Percentiles rank a stretch among this genome's conserved stretches.
These are phyloP conservation scores for Ctenopoma multispine DNA, from an alignment of 2,797 vertebrate species.

Conservation along the genomic window DNA sequence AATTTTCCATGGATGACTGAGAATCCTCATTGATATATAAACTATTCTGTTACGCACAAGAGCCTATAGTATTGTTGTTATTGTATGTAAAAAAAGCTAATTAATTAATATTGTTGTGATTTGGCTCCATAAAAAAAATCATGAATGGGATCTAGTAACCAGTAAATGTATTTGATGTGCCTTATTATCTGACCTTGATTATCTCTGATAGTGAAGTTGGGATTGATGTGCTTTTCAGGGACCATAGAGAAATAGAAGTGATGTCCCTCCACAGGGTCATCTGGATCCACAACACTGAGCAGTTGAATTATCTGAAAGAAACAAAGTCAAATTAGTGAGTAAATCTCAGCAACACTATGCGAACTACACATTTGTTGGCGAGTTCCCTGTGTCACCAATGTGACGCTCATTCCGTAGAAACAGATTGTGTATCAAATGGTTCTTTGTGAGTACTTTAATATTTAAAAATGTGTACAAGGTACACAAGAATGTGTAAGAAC, in stretches of 20 bases:
- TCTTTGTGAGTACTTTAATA: not conserved
- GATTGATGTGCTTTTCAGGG: slow-evolving; percentile 84
- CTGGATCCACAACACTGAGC: slow-evolving; percentile 90
- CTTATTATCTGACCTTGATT: slow-evolving; percentile 86
- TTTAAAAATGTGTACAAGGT: slow-evolving; percentile 5
- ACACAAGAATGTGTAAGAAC: not conserved
- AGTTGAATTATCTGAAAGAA: slow-evolving; percentile 88
- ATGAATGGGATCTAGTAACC: too few relatives aligned
- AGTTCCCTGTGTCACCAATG: too few relatives aligned
- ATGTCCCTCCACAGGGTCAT: slow-evolving; percentile 87
- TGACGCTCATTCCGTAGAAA: too few relatives aligned
- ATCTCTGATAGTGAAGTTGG: slow-evolving; percentile 90
- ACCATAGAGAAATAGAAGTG: slow-evolving; percentile 90
- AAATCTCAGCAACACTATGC: slow-evolving; percentile 8
- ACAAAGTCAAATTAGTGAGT: slow-evolving; percentile 25
- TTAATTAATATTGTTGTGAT: not conserved
- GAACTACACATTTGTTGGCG: too few relatives aligned
- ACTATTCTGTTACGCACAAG: not conserved
- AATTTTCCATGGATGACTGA: too few relatives aligned
- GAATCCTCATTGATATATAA: too few relatives aligned
- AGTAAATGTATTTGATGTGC: too few relatives aligned
- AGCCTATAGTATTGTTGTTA: not conserved
- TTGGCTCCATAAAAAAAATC: too few relatives aligned
- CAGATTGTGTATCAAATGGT: too few relatives aligned
- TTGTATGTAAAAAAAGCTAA: not conserved